phyloP scores from a whole-genome alignment of 2,113 vertebrate species.

The Cyanistes caeruleus region DNA sequence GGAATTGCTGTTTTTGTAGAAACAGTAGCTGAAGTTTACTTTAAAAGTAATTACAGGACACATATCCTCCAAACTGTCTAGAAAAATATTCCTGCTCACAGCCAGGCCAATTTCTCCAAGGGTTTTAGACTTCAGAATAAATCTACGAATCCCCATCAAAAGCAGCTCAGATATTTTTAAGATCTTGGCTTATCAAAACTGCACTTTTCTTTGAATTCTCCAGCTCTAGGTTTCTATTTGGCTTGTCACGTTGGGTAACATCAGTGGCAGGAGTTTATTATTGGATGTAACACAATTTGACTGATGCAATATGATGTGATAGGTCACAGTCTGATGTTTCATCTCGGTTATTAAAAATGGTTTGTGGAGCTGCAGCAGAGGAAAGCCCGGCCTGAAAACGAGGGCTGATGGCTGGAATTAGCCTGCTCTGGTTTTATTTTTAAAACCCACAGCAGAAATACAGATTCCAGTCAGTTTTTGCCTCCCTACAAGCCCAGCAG shows the following conservation, averaged over 20 bases:
- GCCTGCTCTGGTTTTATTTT: not conserved
- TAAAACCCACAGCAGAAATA: not conserved
- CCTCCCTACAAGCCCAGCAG: not conserved
- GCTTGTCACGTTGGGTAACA: slow-evolving; percentile 53
- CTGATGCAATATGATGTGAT: slow-evolving; percentile 68
- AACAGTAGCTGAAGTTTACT: slow-evolving; percentile 1
- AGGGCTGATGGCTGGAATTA: slow-evolving; percentile 10
- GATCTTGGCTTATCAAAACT: slow-evolving; percentile 39
- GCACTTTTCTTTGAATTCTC: slow-evolving; percentile 48
- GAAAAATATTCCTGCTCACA: slow-evolving; percentile 14
- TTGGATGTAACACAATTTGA: slow-evolving; percentile 49
- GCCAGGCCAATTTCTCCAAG: slow-evolving; percentile 5
- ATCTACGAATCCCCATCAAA: slow-evolving; percentile 29
- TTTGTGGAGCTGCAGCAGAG: slow-evolving; percentile 1
- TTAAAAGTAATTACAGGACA: slow-evolving; percentile 21
- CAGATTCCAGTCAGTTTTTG: not conserved
- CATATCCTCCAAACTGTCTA: not conserved
- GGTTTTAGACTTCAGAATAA: slow-evolving; percentile 33
- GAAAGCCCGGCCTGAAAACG: not conserved
- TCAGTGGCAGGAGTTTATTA: slow-evolving; percentile 52
- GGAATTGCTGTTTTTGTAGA: not conserved
- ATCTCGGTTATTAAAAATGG: slow-evolving; percentile 44
- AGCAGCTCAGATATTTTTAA: slow-evolving; percentile 43
- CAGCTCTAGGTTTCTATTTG: slow-evolving; percentile 42
- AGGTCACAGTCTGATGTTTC: slow-evolving; percentile 55